Conservation (phyloP, 2,797 vertebrate genomes). For the Falco columbarius region DNA sequence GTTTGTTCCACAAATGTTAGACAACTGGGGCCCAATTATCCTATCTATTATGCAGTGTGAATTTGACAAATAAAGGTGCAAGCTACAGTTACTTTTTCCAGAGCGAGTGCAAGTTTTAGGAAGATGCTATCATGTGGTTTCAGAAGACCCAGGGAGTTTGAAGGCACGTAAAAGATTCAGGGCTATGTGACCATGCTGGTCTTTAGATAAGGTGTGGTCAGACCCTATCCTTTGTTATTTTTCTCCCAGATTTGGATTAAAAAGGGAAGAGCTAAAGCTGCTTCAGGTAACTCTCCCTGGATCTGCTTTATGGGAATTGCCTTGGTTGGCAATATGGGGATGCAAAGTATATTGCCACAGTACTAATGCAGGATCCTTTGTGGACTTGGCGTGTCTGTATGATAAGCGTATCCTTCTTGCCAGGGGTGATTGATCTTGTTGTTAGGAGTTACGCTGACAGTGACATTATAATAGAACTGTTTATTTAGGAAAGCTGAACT, state of each 20-base stretch:
- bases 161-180: neutral
- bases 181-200: neutral
- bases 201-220: neutral
- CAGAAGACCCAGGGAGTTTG: neutral
- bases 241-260: neutral
- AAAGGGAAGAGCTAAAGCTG: neutral
- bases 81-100: constrained; percentile 34
- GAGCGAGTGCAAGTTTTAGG: neutral
- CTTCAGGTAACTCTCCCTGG: neutral
- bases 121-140: neutral
- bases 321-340: neutral
- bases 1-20: constrained; percentile 51
- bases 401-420: neutral
- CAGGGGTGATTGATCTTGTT: neutral
- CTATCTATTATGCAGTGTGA: constrained; percentile 33
- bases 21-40: constrained; percentile 58
- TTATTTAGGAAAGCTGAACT: neutral
- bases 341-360: neutral
- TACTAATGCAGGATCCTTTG: neutral
- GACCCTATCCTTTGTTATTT: neutral
- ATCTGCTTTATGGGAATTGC: neutral
- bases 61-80: constrained; percentile 66
- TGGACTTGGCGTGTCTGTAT: neutral
- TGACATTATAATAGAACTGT: neutral
- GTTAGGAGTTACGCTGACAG: neutral